Evolutionary conservation across 2,888 invertebrate species (phyloP).

Genomic region (Caenorhabditis plicata): DNA sequence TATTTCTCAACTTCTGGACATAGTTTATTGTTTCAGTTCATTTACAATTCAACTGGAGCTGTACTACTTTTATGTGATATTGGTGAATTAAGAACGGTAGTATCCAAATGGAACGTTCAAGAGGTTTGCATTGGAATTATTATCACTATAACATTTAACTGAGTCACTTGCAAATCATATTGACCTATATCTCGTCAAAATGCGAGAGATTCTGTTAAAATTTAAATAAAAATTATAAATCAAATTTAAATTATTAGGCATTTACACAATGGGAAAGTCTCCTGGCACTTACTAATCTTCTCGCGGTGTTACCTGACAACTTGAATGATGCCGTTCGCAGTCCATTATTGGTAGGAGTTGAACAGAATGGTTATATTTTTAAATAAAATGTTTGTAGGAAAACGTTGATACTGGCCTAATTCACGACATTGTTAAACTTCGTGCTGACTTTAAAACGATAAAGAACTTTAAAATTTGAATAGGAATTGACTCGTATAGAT

Average conservation of each 20-base stretch:
- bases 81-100: conserved; percentile 78
- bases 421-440: conserved; percentile 87
- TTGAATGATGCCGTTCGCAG: conserved; percentile 90
- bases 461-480: conserved; percentile 22
- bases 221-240: background rate
- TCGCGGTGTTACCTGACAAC: conserved; percentile 92
- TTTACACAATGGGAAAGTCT: conserved; percentile 67
- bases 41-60: conserved; percentile 73
- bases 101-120: conserved; percentile 38
- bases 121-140: background rate
- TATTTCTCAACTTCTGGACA: background rate
- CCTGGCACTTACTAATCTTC: conserved; percentile 90
- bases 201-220: background rate
- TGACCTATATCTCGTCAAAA: too few relatives aligned
- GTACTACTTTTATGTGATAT: conserved; percentile 98
- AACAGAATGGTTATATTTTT: conserved; percentile 66
- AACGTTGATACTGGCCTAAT: conserved; percentile 79
- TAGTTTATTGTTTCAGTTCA: conserved; percentile 20
- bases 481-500: too few relatives aligned
- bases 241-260: too few relatives aligned
- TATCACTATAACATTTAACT: background rate
- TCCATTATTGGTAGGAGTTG: conserved; percentile 84
- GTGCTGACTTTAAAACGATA: conserved; percentile 77
- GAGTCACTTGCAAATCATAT: too few relatives aligned
- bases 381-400: conserved; percentile 7